phyloP scores from a whole-genome alignment of 2,888 invertebrate species.

The Andrena trimmerana region DNA sequence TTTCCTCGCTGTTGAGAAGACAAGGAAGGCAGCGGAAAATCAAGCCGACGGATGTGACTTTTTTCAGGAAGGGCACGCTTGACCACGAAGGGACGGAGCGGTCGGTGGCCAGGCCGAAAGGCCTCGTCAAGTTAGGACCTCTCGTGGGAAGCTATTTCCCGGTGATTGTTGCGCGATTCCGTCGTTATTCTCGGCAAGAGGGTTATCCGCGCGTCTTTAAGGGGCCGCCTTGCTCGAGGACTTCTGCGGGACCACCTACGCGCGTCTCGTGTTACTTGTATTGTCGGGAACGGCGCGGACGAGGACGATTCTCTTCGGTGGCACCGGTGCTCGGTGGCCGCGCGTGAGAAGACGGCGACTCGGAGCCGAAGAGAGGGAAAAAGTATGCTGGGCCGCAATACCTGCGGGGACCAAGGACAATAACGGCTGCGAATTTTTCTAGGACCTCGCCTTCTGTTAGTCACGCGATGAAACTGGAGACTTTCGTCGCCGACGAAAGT shows the following conservation, averaged over 20 bases:
- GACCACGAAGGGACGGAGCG: constrained; percentile 1
- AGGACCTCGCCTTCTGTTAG: constrained; percentile 24
- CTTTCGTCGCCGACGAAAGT: constrained; percentile 21
- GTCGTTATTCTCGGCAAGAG: constrained; percentile 43
- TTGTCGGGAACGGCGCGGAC: constrained; percentile 42
- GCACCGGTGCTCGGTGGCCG: constrained; percentile 38
- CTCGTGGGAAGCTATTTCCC: constrained; percentile 53
- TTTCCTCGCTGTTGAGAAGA: neutral
- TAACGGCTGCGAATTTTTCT: constrained; percentile 34
- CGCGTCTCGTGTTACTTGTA: constrained; percentile 61
- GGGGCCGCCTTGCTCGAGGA: constrained; percentile 21
- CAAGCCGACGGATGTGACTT: neutral
- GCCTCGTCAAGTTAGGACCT: constrained; percentile 18
- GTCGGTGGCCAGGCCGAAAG: constrained; percentile 18
- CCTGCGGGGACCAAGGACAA: constrained; percentile 55
- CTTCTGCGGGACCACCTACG: constrained; percentile 60
- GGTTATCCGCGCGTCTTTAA: constrained; percentile 30
- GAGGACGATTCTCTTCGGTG: constrained; percentile 33
- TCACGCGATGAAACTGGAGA: constrained; percentile 43
- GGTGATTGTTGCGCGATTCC: constrained; percentile 45
- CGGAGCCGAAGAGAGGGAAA: neutral
- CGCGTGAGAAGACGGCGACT: constrained; percentile 36
- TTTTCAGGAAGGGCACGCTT: neutral
- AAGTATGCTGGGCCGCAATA: constrained; percentile 22
- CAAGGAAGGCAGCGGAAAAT: neutral